Evolutionary conservation across 2,797 vertebrate species (phyloP).

Genomic region (Hippoglossus hippoglossus): DNA sequence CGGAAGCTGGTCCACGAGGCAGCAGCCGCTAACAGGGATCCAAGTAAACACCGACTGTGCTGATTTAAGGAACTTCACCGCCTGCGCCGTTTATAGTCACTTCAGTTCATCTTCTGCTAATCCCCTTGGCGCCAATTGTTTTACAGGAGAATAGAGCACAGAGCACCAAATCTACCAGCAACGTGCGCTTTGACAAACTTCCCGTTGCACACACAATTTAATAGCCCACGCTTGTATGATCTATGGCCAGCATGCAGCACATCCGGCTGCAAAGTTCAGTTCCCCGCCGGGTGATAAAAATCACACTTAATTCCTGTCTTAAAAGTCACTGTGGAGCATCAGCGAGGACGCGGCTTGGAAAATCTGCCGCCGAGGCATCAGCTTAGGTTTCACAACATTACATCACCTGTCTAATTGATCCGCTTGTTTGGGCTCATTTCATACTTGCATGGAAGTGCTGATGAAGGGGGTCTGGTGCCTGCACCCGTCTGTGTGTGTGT

Average conservation of each 20-base stretch:
- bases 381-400: constrained; percentile 77
- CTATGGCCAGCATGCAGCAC: constrained; percentile 16
- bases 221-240: constrained; percentile 36
- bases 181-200: constrained; percentile 49
- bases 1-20: constrained; percentile 4
- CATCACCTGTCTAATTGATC: constrained; percentile 80
- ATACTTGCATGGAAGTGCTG: constrained; percentile 77
- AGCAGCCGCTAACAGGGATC: constrained; percentile 18
- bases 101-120: constrained; percentile 40
- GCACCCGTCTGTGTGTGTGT: constrained; percentile 8
- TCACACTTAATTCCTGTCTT: constrained; percentile 36
- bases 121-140: constrained; percentile 37
- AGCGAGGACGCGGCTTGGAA: constrained; percentile 37
- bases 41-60: constrained; percentile 29
- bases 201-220: constrained; percentile 24
- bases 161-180: constrained; percentile 41
- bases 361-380: constrained; percentile 58
- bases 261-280: constrained; percentile 35
- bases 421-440: constrained; percentile 75
- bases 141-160: constrained; percentile 41
- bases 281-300: constrained; percentile 53
- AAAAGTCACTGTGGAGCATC: constrained; percentile 55
- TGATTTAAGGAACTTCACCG: constrained; percentile 44
- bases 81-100: constrained; percentile 46
- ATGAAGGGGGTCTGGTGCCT: constrained; percentile 61